Evolutionary conservation across 2,888 invertebrate genomes (phyloP), one percentile per base, ranked within the genome.

Genomic region (Epirrhoe alternata): DNA sequence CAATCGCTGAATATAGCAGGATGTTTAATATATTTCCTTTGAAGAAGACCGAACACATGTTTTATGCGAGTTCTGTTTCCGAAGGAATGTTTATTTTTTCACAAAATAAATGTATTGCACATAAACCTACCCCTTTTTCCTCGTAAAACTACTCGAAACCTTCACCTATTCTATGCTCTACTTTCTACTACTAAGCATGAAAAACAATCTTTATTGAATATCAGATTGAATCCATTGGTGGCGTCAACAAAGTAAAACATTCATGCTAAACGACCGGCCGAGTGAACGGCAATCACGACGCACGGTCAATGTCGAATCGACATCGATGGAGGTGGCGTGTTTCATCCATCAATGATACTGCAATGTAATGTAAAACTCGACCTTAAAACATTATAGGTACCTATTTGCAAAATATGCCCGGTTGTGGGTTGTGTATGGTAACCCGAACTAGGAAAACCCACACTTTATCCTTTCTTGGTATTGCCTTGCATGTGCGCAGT

Each of bases 281-380:
- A 75, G 78, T 77, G 77, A 81, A 72, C 68, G 79, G 79, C 78
- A 77, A 77, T 78, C 78, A 77, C 77, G 77, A 76, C 75, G 77
- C 83, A 83, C 77, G 84, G 83, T 80, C 86, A 86, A 84, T 84
- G 85, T 79, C 83, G 80, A 81, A 79, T 80, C 83, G 77, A 75
- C 73, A 73, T 73, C 77, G 74, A 57, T 52, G 50, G 58, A 60
- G 57, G 56, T 62, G 54, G 61, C 71, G 58, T 66, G 60, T 59
- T 51, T 70, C 67, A 68, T 66, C 24, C 31, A 54, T 66, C 60
- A 67, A 64, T 62, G 59, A 57, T 49, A 47, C 64, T 66, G 51
- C 58, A 31, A 57, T 63, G 35, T 62, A 61, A 57, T 61, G 35
- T 62, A 61, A 62, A 60, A 60, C 57, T 66, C 55, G 30, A 12